Conservation (phyloP, 2,888 invertebrate species). For the Hyalella azteca region DNA sequence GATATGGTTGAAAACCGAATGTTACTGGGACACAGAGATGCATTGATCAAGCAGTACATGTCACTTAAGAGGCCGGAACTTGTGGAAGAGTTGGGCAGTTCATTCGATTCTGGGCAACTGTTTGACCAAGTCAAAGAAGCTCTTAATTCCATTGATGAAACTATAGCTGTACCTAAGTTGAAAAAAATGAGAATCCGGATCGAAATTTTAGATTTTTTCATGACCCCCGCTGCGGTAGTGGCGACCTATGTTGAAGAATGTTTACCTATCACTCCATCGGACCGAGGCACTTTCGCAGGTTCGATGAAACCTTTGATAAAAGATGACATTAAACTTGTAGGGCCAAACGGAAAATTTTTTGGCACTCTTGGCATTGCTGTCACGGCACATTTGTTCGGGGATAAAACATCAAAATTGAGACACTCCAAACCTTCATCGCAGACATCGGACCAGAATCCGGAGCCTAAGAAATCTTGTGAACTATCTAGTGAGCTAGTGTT, state of each 20-base stretch:
- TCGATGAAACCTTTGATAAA: neutral
- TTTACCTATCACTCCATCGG: too few species aligned
- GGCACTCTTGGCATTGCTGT: conserved; percentile 11
- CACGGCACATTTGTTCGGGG: neutral
- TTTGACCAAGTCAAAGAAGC: neutral
- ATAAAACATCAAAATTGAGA: neutral
- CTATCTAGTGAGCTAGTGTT: too few species aligned
- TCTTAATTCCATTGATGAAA: neutral
- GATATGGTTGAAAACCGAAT: too few species aligned
- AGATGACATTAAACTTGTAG: neutral
- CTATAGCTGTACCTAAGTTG: neutral
- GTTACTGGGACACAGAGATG: too few species aligned
- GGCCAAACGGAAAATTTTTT: neutral
- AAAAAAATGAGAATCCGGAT: neutral
- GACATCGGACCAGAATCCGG: neutral
- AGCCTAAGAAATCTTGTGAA: too few species aligned
- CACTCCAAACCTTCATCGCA: too few species aligned
- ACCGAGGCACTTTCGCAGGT: too few species aligned
- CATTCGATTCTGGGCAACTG: neutral
- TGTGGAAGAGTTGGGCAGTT: neutral
- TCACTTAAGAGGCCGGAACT: neutral
- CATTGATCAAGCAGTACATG: neutral
- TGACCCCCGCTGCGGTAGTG: neutral
- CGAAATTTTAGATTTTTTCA: neutral
- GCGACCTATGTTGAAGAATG: neutral